Evolutionary conservation across 2,797 vertebrate genomes (phyloP).

Genomic region (Prunella strophiata): DNA sequence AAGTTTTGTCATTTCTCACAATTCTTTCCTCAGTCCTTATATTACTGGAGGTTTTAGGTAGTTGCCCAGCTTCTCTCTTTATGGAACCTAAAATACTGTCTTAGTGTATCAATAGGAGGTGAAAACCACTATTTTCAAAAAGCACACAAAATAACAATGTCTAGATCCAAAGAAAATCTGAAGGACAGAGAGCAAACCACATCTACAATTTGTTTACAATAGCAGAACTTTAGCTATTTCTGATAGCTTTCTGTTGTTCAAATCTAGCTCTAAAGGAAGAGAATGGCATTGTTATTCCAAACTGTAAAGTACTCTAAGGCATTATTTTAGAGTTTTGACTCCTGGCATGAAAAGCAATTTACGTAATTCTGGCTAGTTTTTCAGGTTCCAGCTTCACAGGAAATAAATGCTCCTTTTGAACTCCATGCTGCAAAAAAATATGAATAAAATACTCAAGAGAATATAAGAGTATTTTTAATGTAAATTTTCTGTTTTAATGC

Average conservation of each 20-base stretch:
- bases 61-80: neutral
- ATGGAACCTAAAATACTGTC: neutral
- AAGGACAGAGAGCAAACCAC: neutral
- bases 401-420: constrained; percentile 6
- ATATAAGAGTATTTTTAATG: neutral
- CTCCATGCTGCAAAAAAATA: neutral
- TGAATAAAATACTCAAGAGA: neutral
- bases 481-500: constrained; percentile 39
- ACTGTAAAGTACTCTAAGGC: neutral
- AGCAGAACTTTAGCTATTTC: neutral
- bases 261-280: neutral
- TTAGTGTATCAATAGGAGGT: neutral
- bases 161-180: neutral
- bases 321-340: neutral
- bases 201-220: neutral
- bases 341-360: neutral
- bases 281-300: neutral
- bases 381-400: neutral
- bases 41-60: neutral
- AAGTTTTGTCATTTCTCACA: neutral
- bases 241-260: neutral
- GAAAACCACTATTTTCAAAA: neutral
- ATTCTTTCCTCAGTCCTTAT: neutral
- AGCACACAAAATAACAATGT: neutral
- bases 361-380: neutral